A percentile compares a stretch with the other conserved stretches of the same genome.
phyloP scores from a whole-genome alignment of 2,888 invertebrate species.

The Chalcis sispes region DNA sequence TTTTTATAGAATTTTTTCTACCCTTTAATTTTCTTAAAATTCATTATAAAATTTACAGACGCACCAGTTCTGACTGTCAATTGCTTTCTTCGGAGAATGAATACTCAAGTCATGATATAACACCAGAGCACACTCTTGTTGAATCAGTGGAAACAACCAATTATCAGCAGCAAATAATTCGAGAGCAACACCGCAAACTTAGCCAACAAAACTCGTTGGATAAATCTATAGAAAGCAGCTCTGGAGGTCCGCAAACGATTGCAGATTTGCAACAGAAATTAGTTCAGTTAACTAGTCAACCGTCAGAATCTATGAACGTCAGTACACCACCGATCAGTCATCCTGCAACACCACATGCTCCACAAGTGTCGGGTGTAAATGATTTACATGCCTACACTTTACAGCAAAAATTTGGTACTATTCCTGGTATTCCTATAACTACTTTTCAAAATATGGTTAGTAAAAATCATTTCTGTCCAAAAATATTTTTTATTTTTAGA shows the following conservation, averaged over 20 bases:
- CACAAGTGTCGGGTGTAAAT: conserved; percentile 78
- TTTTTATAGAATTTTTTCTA: too few species aligned
- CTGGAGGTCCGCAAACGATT: conserved; percentile 75
- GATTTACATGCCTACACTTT: conserved; percentile 83
- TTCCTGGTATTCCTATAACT: conserved; percentile 69
- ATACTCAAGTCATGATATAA: conserved; percentile 72
- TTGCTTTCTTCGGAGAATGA: conserved; percentile 70
- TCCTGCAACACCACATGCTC: conserved; percentile 81
- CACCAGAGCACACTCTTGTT: conserved; percentile 72
- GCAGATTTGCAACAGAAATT: conserved; percentile 80
- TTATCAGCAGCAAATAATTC: conserved; percentile 66
- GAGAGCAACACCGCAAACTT: conserved; percentile 70
- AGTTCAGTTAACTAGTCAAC: conserved; percentile 78
- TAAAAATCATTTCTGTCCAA: conserved; percentile 1
- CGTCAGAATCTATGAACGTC: conserved; percentile 73
- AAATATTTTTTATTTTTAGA: too few species aligned
- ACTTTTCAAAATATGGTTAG: conserved; percentile 64
- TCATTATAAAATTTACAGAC: conserved; percentile 59
- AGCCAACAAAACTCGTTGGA: conserved; percentile 74
- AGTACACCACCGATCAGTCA: conserved; percentile 78
- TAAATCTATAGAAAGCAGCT: conserved; percentile 59
- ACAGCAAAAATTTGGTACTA: conserved; percentile 82
- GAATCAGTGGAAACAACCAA: conserved; percentile 64
- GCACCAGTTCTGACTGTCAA: conserved; percentile 71
- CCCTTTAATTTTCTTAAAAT: conserved; percentile 1